phyloP scores from a whole-genome alignment of 2,113 vertebrate genomes.

The Sardina pilchardus region DNA sequence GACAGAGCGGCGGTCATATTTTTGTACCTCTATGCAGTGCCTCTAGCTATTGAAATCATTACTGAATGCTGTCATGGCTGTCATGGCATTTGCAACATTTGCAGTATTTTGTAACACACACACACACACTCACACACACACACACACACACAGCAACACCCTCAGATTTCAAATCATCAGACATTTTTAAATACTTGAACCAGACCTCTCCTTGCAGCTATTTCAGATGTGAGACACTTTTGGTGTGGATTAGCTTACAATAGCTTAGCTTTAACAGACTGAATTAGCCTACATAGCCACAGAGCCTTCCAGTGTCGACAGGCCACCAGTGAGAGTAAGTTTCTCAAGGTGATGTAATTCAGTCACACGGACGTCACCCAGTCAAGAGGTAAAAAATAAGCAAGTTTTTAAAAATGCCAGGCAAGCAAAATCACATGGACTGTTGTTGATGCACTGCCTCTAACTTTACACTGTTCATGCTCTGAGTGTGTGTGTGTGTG shows the following conservation, averaged over 20 bases:
- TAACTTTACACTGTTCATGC: not conserved
- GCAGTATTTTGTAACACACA: too few relatives aligned
- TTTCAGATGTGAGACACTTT: conserved; percentile 55
- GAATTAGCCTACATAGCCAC: conserved; percentile 50
- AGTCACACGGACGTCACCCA: not conserved
- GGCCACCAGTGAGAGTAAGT: not conserved
- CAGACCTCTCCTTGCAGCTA: conserved; percentile 51
- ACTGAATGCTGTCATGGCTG: too few relatives aligned
- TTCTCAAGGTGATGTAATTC: conserved; percentile 20
- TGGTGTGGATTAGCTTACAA: conserved; percentile 63
- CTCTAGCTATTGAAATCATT: too few relatives aligned
- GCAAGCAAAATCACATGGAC: not conserved
- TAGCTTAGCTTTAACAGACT: conserved; percentile 54
- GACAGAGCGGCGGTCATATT: too few relatives aligned
- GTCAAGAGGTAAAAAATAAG: not conserved
- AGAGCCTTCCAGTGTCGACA: conserved; percentile 17
- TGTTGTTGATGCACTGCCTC: not conserved
- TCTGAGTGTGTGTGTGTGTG: too few relatives aligned
- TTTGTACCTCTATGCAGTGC: too few relatives aligned
- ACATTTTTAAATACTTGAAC: conserved; percentile 15
- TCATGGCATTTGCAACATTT: too few relatives aligned
- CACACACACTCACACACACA: too few relatives aligned
- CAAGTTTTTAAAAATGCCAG: not conserved
- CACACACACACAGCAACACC: too few relatives aligned
- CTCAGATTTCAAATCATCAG: not conserved